Percentiles rank a stretch among this genome's conserved stretches.
Conservation (phyloP, 2,888 invertebrate genomes). For the Lepidonotus clava region DNA sequence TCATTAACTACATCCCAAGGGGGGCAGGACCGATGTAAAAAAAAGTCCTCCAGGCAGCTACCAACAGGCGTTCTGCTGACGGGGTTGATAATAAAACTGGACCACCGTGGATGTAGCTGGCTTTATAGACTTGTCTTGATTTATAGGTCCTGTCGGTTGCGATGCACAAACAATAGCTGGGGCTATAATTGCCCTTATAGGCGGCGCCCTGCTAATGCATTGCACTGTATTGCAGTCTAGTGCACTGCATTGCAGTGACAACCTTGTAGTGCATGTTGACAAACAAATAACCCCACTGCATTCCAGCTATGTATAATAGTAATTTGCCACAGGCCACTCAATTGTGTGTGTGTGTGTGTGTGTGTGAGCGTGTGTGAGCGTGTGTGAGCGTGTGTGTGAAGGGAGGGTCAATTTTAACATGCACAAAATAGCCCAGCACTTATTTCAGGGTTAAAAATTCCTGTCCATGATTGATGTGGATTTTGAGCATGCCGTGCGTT, state of each 20-base stretch:
- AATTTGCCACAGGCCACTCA: neutral
- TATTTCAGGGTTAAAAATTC: neutral
- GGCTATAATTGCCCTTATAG: neutral
- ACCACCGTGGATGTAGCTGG: neutral
- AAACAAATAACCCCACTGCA: too few relatives aligned
- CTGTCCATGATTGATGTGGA: neutral
- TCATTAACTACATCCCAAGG: constrained; percentile 27
- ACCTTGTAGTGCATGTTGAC: too few relatives aligned
- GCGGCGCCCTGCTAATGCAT: neutral
- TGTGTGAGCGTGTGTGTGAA: neutral
- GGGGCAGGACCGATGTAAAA: neutral
- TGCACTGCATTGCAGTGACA: neutral
- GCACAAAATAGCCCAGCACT: neutral
- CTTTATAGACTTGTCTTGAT: constrained; percentile 6
- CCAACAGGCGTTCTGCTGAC: too few relatives aligned
- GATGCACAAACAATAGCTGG: neutral
- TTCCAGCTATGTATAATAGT: neutral
- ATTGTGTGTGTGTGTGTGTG: neutral
- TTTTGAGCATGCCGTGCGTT: neutral
- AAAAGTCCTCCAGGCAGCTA: neutral
- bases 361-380: neutral
- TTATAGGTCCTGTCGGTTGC: neutral
- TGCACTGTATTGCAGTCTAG: too few relatives aligned
- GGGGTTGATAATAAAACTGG: neutral
- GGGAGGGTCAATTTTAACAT: too few relatives aligned